A percentile compares a stretch with the other conserved stretches of the same genome.
Conservation (phyloP, 2,113 vertebrate genomes). For the Laticauda colubrina region DNA sequence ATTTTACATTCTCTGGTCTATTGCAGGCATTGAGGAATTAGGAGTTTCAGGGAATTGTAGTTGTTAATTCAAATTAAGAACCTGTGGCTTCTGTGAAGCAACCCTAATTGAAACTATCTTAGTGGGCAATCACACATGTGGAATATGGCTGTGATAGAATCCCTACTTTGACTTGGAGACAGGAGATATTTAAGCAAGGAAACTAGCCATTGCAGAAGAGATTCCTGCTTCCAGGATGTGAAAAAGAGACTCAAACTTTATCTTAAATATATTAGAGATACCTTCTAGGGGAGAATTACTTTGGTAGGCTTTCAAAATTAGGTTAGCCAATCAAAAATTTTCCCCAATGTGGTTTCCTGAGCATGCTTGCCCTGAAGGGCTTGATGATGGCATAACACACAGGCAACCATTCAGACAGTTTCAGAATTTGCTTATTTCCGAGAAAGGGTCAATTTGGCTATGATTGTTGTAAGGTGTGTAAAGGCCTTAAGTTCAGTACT, state of each 20-base stretch:
- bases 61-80: background rate
- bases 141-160: background rate
- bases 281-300: background rate
- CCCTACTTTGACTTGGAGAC: background rate
- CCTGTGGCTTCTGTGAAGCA: background rate
- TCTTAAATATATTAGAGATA: background rate
- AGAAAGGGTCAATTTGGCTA: background rate
- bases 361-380: no score
- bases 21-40: background rate
- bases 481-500: background rate
- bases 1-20: background rate
- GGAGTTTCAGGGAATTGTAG: background rate
- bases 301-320: no score
- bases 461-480: background rate
- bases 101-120: background rate
- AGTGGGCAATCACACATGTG: background rate
- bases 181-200: background rate
- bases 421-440: background rate
- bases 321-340: background rate
- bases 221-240: background rate
- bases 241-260: background rate
- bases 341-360: background rate
- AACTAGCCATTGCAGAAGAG: background rate
- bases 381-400: no score
- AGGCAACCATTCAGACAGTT: background rate